phyloP scores from a whole-genome alignment of 1,140 invertebrate genomes.

The silkworm (Bombyx mori) region ASM3026992v2 NC_085107.1:19256501-19257000 shows the following conservation, averaged over 20 bases:
- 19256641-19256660: conserved; percentile 32
- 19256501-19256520: too few species aligned
- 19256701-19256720: conserved; percentile 31
- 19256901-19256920: neutral
- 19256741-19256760: conserved; percentile 17
- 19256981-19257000: neutral
- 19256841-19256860: conserved; percentile 16
- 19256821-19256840: conserved; percentile 32
- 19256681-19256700: conserved; percentile 26
- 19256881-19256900: conserved; percentile 29
- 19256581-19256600: too few species aligned
- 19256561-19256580: too few species aligned
- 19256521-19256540: too few species aligned
- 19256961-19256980: neutral
- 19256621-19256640: too few species aligned
- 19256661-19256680: conserved; percentile 47
- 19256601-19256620: too few species aligned
- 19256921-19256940: neutral
- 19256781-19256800: conserved; percentile 25
- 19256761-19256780: conserved; percentile 14
- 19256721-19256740: conserved; percentile 13
- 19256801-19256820: conserved; percentile 23
- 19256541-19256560: too few species aligned
- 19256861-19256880: conserved; percentile 26
- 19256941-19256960: neutral